Evolutionary conservation across 2,113 vertebrate genomes (phyloP).

Genomic region (Mormoops blainvillei): DNA sequence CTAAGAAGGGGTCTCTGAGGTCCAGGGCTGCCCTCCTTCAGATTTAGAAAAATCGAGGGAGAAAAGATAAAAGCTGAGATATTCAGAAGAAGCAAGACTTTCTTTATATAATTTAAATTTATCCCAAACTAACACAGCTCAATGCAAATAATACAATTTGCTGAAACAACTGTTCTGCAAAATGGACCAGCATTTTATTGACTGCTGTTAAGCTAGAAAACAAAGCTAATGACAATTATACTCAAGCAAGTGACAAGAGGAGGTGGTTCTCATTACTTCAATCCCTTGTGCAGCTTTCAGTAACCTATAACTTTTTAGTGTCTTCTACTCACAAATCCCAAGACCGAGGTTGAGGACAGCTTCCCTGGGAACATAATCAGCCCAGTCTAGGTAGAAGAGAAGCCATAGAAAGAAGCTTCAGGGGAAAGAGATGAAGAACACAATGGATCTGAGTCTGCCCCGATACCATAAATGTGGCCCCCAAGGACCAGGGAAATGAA

Average conservation of each 20-base stretch:
- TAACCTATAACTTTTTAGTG: background rate
- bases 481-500: background rate
- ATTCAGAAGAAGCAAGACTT: slow-evolving; percentile 16
- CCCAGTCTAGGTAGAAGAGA: background rate
- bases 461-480: background rate
- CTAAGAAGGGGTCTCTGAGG: background rate
- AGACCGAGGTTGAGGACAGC: background rate
- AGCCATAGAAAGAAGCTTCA: background rate
- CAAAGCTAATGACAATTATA: background rate
- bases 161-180: background rate
- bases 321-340: background rate
- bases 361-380: background rate
- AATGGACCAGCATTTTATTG: background rate
- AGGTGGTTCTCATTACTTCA: background rate
- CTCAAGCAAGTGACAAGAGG: background rate
- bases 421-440: background rate
- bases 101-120: slow-evolving; percentile 44
- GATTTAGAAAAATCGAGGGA: background rate
- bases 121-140: slow-evolving; percentile 20
- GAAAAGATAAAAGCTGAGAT: background rate
- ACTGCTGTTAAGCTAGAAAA: background rate
- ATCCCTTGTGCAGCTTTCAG: background rate
- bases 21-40: background rate
- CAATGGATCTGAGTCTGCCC: background rate
- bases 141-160: background rate